Base-by-base conservation (phyloP, 1,140 invertebrate species). In the Drosophila truncata region DNA sequence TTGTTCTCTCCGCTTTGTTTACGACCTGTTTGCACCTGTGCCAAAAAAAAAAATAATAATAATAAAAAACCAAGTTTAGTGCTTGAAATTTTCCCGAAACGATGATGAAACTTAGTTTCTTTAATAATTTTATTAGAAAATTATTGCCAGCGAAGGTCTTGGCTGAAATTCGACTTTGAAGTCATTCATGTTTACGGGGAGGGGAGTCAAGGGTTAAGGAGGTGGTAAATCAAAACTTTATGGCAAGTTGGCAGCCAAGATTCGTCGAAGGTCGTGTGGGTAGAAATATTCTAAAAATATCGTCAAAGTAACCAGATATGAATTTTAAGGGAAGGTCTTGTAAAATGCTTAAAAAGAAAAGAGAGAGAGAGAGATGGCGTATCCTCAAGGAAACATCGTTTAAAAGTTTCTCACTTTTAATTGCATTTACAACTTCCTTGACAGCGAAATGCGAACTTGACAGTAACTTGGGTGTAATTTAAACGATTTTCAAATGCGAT, bases 1-100 rank as follows among this genome's bases (percentile, higher is more conserved):
- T 42, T 18, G n/a, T n/a, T 49, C 57, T 18, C 7, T 2, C 29
- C 14, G 2, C n/a, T 80, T 82, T 86, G 78, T 82, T 87, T 87
- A 87, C 67, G 76, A 87, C 57, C 60, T 87, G 83, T 82, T 87
- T 72, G 75, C 83, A 87, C 83, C 83, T 87, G 83, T 77, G 80
- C 65, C 70, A 63, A 71, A 78, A 74, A 59, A 78, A 29, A 29
- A 29, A 29, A 29, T 3, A 25, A 25, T 20, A 39, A 61, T 14
- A 55, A 70, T 57, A 58, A 76, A 77, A 54, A 59, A 41, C 3
- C 16, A 25, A 46, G 16, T 52, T 69, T 66, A 42, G n/a, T 29
- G 49, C 2, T 2, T 0, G 35, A 47, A 35, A 33, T 70, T 39
- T 44, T 37, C 16, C 8, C 16, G 18, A 39, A 67, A n/a, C 27